Evolutionary conservation across 2,113 vertebrate species (phyloP).

Genomic region (Glaucidium brasilianum): DNA sequence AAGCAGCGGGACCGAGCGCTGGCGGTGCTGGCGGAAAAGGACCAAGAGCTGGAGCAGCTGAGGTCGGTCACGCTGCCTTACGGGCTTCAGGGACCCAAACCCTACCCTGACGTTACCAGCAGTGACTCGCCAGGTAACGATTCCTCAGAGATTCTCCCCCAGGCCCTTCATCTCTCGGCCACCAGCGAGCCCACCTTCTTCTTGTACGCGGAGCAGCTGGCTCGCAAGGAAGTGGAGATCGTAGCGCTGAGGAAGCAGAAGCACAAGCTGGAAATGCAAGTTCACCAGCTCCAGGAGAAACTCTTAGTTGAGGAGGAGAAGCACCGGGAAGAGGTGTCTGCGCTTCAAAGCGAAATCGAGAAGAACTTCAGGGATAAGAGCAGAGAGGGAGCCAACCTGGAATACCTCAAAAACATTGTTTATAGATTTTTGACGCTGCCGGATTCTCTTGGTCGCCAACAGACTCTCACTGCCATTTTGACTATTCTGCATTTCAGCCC

Average conservation of each 20-base stretch:
- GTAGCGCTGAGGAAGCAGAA: slow-evolving; percentile 80
- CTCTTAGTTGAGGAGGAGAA: slow-evolving; percentile 76
- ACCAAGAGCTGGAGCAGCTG: slow-evolving; percentile 87
- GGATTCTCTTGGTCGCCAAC: slow-evolving; percentile 84
- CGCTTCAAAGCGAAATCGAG: slow-evolving; percentile 74
- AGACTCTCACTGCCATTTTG: slow-evolving; percentile 90
- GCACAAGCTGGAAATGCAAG: slow-evolving; percentile 80
- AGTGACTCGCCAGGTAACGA: background rate
- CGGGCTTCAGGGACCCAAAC: slow-evolving; percentile 10
- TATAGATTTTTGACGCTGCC: slow-evolving; percentile 88
- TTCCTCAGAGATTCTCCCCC: slow-evolving; percentile 64
- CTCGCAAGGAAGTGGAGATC: slow-evolving; percentile 87
- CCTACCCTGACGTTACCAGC: fast-evolving
- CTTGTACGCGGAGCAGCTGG: slow-evolving; percentile 90
- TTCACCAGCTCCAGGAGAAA: slow-evolving; percentile 79
- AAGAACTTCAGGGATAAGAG: slow-evolving; percentile 81
- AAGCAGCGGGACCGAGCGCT: slow-evolving; percentile 89
- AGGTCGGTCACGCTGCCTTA: slow-evolving; percentile 49
- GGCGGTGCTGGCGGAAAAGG: slow-evolving; percentile 89
- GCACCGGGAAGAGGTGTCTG: slow-evolving; percentile 73
- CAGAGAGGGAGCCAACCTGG: slow-evolving; percentile 92
- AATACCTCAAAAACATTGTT: slow-evolving; percentile 95
- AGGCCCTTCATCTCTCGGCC: slow-evolving; percentile 69
- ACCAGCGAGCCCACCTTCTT: slow-evolving; percentile 84
- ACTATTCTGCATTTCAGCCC: slow-evolving; percentile 95